Conservation (phyloP, 2,797 vertebrate species). For the Numenius phaeopus region DNA sequence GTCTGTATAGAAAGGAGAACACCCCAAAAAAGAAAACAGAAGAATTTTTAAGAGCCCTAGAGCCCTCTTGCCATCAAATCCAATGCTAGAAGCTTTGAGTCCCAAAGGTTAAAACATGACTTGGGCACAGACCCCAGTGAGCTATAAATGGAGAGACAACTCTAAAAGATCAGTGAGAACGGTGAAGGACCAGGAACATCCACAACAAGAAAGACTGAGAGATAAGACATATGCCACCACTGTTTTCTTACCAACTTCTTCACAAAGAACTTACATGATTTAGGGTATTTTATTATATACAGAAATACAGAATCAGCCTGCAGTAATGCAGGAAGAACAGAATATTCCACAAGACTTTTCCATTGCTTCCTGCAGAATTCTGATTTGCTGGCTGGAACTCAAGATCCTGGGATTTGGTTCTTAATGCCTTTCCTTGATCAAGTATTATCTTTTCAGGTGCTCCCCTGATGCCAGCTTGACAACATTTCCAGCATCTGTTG, state of each 20-base stretch:
- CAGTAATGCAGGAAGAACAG: neutral
- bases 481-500: neutral
- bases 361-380: neutral
- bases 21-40: neutral
- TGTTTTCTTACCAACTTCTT: neutral
- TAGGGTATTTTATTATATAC: neutral
- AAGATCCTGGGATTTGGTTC: neutral
- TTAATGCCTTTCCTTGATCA: neutral
- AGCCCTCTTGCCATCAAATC: neutral
- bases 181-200: neutral
- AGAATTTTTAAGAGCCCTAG: neutral
- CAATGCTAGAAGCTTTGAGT: neutral
- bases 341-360: neutral
- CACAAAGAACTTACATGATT: rapidly evolving
- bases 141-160: neutral
- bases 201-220: neutral
- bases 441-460: neutral
- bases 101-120: neutral
- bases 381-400: neutral
- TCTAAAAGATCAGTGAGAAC: neutral
- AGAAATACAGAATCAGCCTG: neutral
- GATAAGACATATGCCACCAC: neutral
- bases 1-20: neutral
- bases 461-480: neutral
- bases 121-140: neutral